A percentile compares a stretch with the other conserved stretches of the same genome.
Conservation (phyloP, 2,113 vertebrate genomes). For the Pagrus major region DNA sequence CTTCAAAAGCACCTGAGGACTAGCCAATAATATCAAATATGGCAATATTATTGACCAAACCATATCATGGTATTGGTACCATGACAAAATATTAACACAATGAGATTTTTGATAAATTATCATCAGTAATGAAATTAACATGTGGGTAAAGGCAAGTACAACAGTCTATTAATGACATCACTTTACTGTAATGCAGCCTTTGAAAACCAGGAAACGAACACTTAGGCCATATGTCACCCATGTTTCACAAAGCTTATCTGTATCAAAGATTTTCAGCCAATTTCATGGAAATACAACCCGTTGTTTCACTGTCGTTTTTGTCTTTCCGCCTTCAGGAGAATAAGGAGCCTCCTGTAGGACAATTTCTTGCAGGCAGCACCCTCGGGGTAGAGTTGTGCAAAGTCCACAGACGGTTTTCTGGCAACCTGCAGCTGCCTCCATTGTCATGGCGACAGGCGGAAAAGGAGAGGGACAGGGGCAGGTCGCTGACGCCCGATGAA, state of each 20-base stretch:
- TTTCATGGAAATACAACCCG: neutral
- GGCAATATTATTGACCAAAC: no score
- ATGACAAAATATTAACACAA: no score
- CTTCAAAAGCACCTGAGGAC: no score
- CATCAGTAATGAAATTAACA: no score
- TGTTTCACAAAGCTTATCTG: neutral
- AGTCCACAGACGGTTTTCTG: constrained; percentile 91
- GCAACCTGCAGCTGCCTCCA: constrained; percentile 92
- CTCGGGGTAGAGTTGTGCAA: constrained; percentile 91
- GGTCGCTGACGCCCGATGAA: constrained; percentile 87
- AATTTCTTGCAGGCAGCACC: constrained; percentile 78
- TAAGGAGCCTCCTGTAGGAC: constrained; percentile 83
- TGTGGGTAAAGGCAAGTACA: no score
- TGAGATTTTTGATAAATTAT: no score
- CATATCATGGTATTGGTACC: no score
- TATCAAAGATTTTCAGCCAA: neutral
- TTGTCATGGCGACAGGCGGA: constrained; percentile 91
- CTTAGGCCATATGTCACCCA: no score
- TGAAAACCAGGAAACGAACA: no score
- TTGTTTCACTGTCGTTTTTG: neutral
- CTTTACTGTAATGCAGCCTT: no score
- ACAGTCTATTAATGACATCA: no score
- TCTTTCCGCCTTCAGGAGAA: constrained; percentile 78
- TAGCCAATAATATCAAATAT: no score
- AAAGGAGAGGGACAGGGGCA: constrained; percentile 71